Evolutionary conservation across 2,888 invertebrate species (phyloP).

Genomic region (Drosophila dives): DNA sequence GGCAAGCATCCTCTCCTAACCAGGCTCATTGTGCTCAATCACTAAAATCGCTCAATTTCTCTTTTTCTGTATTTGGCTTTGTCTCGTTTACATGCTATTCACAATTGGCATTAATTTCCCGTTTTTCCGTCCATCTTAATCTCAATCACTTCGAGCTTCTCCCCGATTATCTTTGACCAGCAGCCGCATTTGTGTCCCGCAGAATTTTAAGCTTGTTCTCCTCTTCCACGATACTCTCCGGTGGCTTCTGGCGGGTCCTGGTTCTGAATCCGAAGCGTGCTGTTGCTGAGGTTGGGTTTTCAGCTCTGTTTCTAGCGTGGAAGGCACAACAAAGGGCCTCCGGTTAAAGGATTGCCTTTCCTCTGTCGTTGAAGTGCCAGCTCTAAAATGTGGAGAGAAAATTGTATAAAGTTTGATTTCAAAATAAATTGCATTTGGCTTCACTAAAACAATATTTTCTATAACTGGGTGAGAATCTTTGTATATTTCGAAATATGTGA

Average conservation of each 20-base stretch:
- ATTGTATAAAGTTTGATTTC: not conserved
- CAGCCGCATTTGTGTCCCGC: slow-evolving; percentile 52
- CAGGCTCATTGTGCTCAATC: slow-evolving; percentile 20
- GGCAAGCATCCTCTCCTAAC: slow-evolving; percentile 54
- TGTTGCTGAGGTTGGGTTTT: slow-evolving; percentile 18
- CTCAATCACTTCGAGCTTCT: slow-evolving; percentile 85
- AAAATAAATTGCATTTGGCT: not conserved
- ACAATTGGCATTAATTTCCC: slow-evolving; percentile 81
- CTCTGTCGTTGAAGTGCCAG: slow-evolving; percentile 16
- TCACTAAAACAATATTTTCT: not conserved
- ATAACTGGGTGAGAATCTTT: no score
- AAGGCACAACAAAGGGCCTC: slow-evolving; percentile 83
- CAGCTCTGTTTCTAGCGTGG: slow-evolving; percentile 61
- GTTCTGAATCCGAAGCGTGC: slow-evolving; percentile 16
- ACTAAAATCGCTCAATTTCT: slow-evolving; percentile 21
- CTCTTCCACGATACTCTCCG: slow-evolving; percentile 41
- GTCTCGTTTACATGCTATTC: slow-evolving; percentile 37
- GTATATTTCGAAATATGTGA: no score
- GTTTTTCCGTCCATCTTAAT: slow-evolving; percentile 84
- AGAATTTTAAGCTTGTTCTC: slow-evolving; percentile 56
- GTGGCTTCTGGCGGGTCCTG: no score
- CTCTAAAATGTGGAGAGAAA: no score
- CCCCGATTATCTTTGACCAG: slow-evolving; percentile 75
- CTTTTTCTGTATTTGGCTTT: slow-evolving; percentile 13
- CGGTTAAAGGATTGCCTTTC: slow-evolving; percentile 68